Evolutionary conservation across 37 sponge, comb jelly and placozoan genomes (phyloP).

Genomic region (Spongilla lacustris): DNA sequence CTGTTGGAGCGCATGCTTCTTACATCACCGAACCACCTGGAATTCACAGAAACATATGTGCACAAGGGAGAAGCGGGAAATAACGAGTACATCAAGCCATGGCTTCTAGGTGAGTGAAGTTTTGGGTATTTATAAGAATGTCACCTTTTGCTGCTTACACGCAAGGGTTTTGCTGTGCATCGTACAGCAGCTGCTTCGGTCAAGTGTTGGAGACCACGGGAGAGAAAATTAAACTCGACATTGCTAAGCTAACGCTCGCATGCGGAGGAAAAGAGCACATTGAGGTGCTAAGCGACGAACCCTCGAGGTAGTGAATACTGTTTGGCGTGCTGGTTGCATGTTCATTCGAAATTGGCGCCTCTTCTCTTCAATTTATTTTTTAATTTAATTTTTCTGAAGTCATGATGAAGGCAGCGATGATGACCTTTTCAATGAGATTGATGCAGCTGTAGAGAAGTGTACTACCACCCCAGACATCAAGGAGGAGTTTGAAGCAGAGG

Average conservation of each 20-base stretch:
- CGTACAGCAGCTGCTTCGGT: neutral
- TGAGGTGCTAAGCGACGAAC: neutral
- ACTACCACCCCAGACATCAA: neutral
- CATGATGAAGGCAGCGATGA: neutral
- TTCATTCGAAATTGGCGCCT: neutral
- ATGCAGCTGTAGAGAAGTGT: conserved; percentile 40
- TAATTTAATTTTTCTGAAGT: neutral
- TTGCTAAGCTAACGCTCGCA: neutral
- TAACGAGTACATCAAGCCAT: conserved; percentile 17
- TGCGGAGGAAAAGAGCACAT: neutral
- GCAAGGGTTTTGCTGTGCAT: neutral
- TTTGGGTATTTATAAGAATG: neutral
- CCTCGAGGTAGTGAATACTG: neutral
- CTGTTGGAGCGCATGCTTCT: conserved; percentile 57
- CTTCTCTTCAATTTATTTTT: no score
- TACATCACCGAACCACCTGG: conserved; percentile 63
- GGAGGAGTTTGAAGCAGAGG: conserved; percentile 30
- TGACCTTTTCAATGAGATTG: conserved; percentile 45
- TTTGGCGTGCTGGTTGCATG: neutral
- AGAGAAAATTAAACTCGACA: conserved; percentile 7
- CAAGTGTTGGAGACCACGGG: neutral
- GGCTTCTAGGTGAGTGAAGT: conserved; percentile 11
- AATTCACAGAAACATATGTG: conserved; percentile 51
- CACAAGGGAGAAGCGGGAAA: conserved; percentile 56
- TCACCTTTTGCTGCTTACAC: neutral